Conservation (phyloP, 2,888 invertebrate species). For the Netelia melanura region DNA sequence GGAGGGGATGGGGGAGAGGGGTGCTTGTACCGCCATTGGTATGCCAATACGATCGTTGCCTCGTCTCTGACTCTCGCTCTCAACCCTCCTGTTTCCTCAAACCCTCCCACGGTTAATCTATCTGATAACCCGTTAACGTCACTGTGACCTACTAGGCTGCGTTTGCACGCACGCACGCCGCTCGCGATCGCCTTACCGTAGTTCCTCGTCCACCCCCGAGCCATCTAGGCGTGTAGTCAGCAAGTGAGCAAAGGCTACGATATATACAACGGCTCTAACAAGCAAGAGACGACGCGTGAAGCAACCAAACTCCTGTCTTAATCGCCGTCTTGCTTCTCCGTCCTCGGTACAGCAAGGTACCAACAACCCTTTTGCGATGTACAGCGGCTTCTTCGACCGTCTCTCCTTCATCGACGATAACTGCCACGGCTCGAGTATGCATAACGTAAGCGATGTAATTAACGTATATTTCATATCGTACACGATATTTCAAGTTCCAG, state of each 20-base stretch:
- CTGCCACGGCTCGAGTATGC: constrained; percentile 21
- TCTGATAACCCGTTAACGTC: constrained; percentile 79
- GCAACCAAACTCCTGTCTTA: constrained; percentile 71
- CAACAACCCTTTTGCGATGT: constrained; percentile 64
- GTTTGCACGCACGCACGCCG: constrained; percentile 76
- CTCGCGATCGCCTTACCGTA: constrained; percentile 55
- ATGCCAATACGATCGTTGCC: constrained; percentile 75
- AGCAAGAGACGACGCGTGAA: constrained; percentile 47
- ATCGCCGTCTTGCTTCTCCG: constrained; percentile 74
- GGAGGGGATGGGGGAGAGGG: constrained; percentile 9
- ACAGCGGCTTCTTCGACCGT: constrained; percentile 49
- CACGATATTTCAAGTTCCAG: too few relatives aligned
- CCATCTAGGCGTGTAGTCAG: constrained; percentile 54
- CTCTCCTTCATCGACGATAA: constrained; percentile 48
- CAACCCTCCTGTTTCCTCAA: constrained; percentile 42
- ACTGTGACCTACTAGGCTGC: constrained; percentile 77
- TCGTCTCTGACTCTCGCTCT: constrained; percentile 39
- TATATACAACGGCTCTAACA: constrained; percentile 40
- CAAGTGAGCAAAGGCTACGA: constrained; percentile 40
- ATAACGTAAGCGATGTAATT: background rate
- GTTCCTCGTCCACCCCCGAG: constrained; percentile 59
- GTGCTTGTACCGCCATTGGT: constrained; percentile 69
- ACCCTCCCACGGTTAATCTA: constrained; percentile 73
- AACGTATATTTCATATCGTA: too few relatives aligned
- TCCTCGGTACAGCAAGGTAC: constrained; percentile 75